Base-by-base conservation (phyloP, 2,888 invertebrate genomes). In the Lydus trimaculatus region DNA sequence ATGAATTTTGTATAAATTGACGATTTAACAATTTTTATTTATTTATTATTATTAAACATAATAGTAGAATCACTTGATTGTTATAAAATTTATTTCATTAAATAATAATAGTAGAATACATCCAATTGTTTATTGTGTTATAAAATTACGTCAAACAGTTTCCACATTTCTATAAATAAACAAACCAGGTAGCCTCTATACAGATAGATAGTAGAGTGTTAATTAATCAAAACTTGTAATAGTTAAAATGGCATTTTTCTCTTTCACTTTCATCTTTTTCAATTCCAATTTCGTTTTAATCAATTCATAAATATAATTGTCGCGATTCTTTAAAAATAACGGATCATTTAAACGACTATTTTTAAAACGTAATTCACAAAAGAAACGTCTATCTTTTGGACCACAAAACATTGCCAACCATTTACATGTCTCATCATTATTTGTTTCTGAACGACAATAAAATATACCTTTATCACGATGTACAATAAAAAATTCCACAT, bases 341-440 rank as follows among this genome's bases (percentile, higher is more conserved):
- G 76, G 75, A 36, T 74, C 67, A 63, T 77, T 78, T 11, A 75
- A 56, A 64, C 75, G 77, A 13, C 72, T 73, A 5, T 73, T 75
- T 67, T 80, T 80, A 61, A 80, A 79, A 23, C 74, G 76, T 28
- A 81, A 60, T 67, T 80, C 79, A 62, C 78, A 80, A 28, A 78
- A 78, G 67, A 79, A 81, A 36, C 74, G 74, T 56, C 77, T 73
- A 20, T 76, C 78, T 43, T 72, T 76, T 0, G 80, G 79, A 8
- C 81, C 80, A 56, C 80, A 77, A 72, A 77, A 79, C 31, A 72
- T 73, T 1, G 76, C 80, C n/a, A 70, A 69, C 80, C 80, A 80
- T 17, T 64, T 33, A 4, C 77, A 69, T n/a, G 43, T 61, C 28
- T 78, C 75, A 17, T 72, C 72, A 6, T 66, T 64, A 43, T 13